Evolutionary conservation across 2,888 invertebrate genomes (phyloP).

Genomic region (Tillus elongatus): DNA sequence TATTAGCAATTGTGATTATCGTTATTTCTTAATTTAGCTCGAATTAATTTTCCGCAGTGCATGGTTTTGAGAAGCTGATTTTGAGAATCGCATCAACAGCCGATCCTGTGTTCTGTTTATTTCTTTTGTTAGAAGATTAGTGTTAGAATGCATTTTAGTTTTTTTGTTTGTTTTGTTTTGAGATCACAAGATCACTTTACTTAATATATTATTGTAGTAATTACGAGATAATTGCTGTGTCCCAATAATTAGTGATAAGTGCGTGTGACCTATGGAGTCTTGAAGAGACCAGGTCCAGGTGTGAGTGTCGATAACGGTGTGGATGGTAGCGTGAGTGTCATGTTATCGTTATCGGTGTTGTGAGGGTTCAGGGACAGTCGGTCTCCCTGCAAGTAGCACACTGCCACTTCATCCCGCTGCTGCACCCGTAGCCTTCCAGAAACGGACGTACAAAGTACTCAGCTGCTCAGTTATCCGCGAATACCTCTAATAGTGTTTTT

Average conservation of each 20-base stretch:
- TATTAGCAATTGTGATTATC: constrained; percentile 37
- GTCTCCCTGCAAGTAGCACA: constrained; percentile 37
- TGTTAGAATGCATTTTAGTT: constrained; percentile 19
- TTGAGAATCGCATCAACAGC: constrained; percentile 24
- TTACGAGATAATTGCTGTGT: constrained; percentile 38
- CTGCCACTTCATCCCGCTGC: constrained; percentile 33
- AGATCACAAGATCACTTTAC: constrained; percentile 21
- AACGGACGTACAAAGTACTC: constrained; percentile 37
- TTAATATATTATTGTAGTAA: constrained; percentile 26
- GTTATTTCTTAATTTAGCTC: constrained; percentile 31
- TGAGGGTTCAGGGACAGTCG: constrained; percentile 36
- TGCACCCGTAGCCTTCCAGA: constrained; percentile 34
- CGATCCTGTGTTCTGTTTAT: constrained; percentile 21
- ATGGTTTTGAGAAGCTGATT: constrained; percentile 30
- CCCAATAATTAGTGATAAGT: constrained; percentile 42
- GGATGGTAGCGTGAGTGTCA: not conserved
- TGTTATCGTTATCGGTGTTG: constrained; percentile 8
- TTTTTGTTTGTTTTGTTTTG: constrained; percentile 28
- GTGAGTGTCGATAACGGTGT: not conserved
- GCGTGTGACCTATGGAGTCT: too few relatives aligned
- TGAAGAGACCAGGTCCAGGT: too few relatives aligned
- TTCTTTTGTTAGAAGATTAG: constrained; percentile 14
- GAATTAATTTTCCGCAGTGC: too few relatives aligned
- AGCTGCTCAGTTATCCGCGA: constrained; percentile 32
- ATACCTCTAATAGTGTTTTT: constrained; percentile 31